Evolutionary conservation across 2,113 vertebrate species (phyloP).

Genomic region (Leptobrachium leishanense): DNA sequence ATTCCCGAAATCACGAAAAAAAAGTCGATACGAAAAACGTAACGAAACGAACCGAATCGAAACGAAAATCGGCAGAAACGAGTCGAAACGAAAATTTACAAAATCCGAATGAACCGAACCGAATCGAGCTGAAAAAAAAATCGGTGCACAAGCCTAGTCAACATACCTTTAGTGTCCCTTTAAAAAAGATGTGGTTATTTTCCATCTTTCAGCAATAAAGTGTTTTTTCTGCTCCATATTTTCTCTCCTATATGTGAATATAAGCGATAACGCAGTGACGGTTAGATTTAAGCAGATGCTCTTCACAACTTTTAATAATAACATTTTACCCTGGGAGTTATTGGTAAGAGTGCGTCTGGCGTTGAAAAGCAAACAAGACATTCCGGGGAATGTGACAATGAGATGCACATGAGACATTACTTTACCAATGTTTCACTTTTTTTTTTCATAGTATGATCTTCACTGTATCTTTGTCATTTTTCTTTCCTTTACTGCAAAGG

Average conservation of each 20-base stretch:
- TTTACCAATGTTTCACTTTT: not conserved
- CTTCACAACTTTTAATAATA: slow-evolving; percentile 28
- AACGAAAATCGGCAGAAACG: too few relatives aligned
- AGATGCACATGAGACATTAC: not conserved
- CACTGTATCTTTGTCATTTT: not conserved
- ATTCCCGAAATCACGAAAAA: too few relatives aligned
- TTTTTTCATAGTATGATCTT: not conserved
- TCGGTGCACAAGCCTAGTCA: too few relatives aligned
- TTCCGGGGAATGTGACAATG: not conserved
- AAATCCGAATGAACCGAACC: too few relatives aligned
- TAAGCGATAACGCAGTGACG: not conserved
- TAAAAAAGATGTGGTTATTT: too few relatives aligned
- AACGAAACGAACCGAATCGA: too few relatives aligned
- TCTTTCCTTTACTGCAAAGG: not conserved
- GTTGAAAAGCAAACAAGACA: slow-evolving; percentile 19
- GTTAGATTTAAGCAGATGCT: slow-evolving; percentile 7
- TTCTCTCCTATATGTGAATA: not conserved
- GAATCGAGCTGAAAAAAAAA: too few relatives aligned
- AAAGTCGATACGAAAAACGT: too few relatives aligned
- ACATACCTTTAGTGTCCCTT: too few relatives aligned
- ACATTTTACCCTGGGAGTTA: not conserved
- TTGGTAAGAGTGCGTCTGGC: not conserved
- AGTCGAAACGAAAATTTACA: too few relatives aligned
- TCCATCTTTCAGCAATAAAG: too few relatives aligned
- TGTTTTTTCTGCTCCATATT: not conserved